These are phyloP conservation scores for Chlorodrepanis virens DNA, from an alignment of 2,113 vertebrate genomes.

Conservation along the genomic window DNA sequence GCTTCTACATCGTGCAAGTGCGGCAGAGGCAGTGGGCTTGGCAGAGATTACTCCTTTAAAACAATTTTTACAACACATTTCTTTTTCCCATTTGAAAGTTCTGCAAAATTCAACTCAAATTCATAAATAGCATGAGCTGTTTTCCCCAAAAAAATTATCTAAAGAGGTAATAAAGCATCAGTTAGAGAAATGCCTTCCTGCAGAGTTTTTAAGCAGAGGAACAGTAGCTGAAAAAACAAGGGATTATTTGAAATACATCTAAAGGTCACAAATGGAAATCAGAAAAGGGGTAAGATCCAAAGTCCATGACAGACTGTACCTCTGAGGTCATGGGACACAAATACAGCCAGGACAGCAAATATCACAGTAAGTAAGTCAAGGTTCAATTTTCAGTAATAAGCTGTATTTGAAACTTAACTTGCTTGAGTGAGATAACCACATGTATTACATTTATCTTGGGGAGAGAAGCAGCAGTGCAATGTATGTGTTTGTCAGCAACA, in stretches of 20 bases:
- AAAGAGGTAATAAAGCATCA: background rate
- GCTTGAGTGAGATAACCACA: background rate
- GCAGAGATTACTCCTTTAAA: background rate
- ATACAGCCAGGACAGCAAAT: background rate
- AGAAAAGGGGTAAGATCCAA: background rate
- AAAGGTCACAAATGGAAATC: background rate
- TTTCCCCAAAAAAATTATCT: background rate
- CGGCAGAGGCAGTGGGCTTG: background rate
- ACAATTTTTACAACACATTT: background rate
- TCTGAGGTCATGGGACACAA: background rate
- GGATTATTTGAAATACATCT: background rate
- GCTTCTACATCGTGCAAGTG: background rate
- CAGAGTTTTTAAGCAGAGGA: background rate
- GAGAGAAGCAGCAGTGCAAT: background rate
- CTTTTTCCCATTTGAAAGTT: too few species aligned
- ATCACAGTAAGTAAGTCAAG: background rate
- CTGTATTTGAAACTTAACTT: background rate
- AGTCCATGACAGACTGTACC: background rate
- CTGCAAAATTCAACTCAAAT: too few species aligned
- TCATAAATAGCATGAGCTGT: too few species aligned
- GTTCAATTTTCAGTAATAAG: background rate
- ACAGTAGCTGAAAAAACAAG: background rate
- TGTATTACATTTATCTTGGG: background rate
- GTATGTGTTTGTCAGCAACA: background rate
- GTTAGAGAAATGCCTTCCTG: background rate